phyloP scores from a whole-genome alignment of 2,113 vertebrate species.

The Pao palembangensis region DNA sequence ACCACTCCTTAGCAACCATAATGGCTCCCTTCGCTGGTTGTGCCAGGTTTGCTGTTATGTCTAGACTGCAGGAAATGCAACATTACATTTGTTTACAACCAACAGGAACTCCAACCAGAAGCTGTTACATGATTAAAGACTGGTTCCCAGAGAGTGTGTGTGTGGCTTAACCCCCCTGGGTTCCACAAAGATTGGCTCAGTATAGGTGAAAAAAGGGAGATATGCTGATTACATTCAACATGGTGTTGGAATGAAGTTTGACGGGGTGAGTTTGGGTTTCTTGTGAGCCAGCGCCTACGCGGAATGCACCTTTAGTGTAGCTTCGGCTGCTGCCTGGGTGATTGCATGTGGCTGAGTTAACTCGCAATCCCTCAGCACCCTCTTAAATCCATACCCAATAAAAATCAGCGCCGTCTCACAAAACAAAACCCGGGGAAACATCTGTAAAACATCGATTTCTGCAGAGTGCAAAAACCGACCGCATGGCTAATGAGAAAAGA shows the following conservation, averaged over 20 bases:
- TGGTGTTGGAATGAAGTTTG: constrained; percentile 28
- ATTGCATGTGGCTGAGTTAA: constrained; percentile 57
- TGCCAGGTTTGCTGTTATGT: constrained; percentile 77
- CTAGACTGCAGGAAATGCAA: constrained; percentile 84
- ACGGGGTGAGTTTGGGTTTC: background rate
- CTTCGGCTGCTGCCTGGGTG: constrained; percentile 38
- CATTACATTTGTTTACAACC: constrained; percentile 82
- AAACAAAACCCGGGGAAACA: constrained; percentile 76
- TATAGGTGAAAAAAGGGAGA: constrained; percentile 49
- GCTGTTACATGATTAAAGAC: constrained; percentile 75
- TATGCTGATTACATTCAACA: constrained; percentile 13
- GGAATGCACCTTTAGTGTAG: constrained; percentile 44
- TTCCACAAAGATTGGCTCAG: constrained; percentile 61
- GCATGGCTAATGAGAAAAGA: constrained; percentile 82
- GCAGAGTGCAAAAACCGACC: constrained; percentile 73
- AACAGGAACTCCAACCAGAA: constrained; percentile 77
- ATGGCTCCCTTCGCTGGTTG: constrained; percentile 52
- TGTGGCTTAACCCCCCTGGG: constrained; percentile 67
- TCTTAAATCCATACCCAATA: constrained; percentile 81
- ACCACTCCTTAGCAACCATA: constrained; percentile 59
- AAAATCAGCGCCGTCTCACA: constrained; percentile 72
- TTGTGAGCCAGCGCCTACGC: constrained; percentile 13
- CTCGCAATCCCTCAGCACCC: constrained; percentile 73
- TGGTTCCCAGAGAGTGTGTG: constrained; percentile 62
- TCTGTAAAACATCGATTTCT: constrained; percentile 79